Evolutionary conservation across 2,888 invertebrate genomes (phyloP).

Genomic region (Conistra vaccinii): DNA sequence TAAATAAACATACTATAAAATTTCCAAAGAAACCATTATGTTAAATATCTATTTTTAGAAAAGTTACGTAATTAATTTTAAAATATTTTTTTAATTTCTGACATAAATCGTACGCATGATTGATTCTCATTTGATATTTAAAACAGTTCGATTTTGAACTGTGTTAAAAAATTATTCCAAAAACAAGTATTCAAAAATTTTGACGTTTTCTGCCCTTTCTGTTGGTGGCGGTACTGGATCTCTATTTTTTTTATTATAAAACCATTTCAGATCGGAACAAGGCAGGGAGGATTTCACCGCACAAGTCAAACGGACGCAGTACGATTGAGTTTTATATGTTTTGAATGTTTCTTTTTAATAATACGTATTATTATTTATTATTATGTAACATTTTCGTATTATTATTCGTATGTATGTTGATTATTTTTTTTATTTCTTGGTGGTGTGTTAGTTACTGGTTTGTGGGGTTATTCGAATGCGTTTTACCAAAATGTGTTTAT

Average conservation of each 20-base stretch:
- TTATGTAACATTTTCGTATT: conserved; percentile 43
- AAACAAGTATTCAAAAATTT: not conserved
- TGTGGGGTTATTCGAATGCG: not conserved
- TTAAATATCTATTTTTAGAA: not conserved
- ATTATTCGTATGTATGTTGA: conserved; percentile 14
- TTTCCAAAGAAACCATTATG: not conserved
- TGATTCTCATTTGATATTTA: not conserved
- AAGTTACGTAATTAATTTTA: not conserved
- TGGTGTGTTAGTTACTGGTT: conserved; percentile 28
- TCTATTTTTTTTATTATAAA: conserved; percentile 65
- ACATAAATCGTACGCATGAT: not conserved
- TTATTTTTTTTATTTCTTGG: conserved; percentile 1
- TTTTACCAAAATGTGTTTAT: not conserved
- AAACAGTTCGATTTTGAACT: not conserved
- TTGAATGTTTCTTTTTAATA: conserved; percentile 69
- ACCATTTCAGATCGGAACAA: conserved; percentile 86
- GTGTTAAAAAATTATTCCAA: not conserved
- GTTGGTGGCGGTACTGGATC: conserved; percentile 69
- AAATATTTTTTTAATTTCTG: not conserved
- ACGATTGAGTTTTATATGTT: conserved; percentile 76
- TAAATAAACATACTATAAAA: not conserved
- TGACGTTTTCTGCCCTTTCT: not conserved
- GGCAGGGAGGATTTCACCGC: conserved; percentile 87
- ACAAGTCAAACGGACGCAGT: conserved; percentile 90
- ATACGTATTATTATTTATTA: conserved; percentile 34